Percentiles rank a stretch among this genome's conserved stretches.
Conservation (phyloP, 1,140 invertebrate genomes). For the Steinernema feltiae region DNA sequence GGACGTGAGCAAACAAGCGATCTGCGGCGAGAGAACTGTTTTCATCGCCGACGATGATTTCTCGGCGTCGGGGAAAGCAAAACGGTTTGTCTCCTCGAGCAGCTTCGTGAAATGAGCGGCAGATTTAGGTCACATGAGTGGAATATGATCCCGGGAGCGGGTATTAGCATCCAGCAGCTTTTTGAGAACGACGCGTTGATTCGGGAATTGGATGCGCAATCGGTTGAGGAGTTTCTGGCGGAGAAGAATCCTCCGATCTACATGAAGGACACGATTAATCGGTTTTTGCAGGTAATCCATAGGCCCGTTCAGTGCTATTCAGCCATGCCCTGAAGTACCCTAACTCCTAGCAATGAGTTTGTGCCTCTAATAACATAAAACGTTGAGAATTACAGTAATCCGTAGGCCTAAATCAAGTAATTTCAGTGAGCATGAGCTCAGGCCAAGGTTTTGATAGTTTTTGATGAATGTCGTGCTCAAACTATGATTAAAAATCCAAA, state of each 20-base stretch:
- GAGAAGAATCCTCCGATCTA: background rate
- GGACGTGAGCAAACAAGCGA: slow-evolving; percentile 10
- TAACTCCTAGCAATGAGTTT: too few species aligned
- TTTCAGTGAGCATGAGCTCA: too few species aligned
- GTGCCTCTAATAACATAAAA: too few species aligned
- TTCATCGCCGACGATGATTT: slow-evolving; percentile 19
- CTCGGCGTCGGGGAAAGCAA: background rate
- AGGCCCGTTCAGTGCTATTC: background rate
- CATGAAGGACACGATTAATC: slow-evolving; percentile 20
- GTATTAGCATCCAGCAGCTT: background rate
- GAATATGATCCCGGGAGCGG: background rate
- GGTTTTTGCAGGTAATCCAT: slow-evolving; percentile 18
- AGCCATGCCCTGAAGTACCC: background rate
- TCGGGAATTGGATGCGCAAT: background rate
- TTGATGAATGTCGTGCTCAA: background rate
- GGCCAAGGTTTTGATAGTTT: too few species aligned
- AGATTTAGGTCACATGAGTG: background rate
- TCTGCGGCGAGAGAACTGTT: slow-evolving; percentile 26
- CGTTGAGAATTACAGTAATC: too few species aligned
- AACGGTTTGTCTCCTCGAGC: background rate
- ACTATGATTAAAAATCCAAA: background rate
- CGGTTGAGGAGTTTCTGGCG: background rate
- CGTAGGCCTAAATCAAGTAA: too few species aligned
- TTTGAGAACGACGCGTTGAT: background rate
- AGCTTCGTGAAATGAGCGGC: background rate